phyloP scores from a whole-genome alignment of 2,888 invertebrate species.

The Melanchra persicariae region DNA sequence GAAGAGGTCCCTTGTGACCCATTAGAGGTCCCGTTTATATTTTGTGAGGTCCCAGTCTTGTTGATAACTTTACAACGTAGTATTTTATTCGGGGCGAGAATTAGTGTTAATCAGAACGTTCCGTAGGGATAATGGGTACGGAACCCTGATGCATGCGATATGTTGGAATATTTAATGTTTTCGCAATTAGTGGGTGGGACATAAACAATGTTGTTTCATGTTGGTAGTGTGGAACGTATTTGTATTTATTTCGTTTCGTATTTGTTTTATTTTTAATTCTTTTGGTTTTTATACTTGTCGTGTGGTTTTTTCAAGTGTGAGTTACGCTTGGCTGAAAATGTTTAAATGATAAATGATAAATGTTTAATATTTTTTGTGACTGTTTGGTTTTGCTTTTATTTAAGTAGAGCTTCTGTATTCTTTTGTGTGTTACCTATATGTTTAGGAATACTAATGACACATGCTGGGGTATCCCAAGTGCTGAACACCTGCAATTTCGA shows the following conservation, averaged over 20 bases:
- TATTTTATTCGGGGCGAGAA: conserved; percentile 84
- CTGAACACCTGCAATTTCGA: background rate
- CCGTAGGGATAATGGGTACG: conserved; percentile 73
- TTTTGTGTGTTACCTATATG: background rate
- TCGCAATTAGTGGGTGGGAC: conserved; percentile 59
- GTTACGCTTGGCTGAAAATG: background rate
- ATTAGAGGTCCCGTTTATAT: conserved; percentile 81
- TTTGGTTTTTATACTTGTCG: conserved; percentile 10
- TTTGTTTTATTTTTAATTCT: too few species aligned
- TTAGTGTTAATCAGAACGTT: conserved; percentile 83
- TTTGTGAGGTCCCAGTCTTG: conserved; percentile 84
- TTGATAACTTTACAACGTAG: conserved; percentile 88
- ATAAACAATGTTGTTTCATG: conserved; percentile 48
- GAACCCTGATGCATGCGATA: conserved; percentile 75
- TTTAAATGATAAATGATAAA: too few species aligned
- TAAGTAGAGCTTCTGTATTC: background rate
- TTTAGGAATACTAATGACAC: too few species aligned
- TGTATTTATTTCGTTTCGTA: background rate
- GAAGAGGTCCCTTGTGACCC: conserved; percentile 86
- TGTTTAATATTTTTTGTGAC: background rate
- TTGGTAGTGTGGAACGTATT: background rate
- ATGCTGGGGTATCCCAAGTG: too few species aligned
- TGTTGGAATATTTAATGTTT: conserved; percentile 69
- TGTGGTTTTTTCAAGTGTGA: background rate
- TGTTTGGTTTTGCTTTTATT: background rate